Evolutionary conservation across 2,113 vertebrate species (phyloP).

Genomic region (Phocoena phocoena): DNA sequence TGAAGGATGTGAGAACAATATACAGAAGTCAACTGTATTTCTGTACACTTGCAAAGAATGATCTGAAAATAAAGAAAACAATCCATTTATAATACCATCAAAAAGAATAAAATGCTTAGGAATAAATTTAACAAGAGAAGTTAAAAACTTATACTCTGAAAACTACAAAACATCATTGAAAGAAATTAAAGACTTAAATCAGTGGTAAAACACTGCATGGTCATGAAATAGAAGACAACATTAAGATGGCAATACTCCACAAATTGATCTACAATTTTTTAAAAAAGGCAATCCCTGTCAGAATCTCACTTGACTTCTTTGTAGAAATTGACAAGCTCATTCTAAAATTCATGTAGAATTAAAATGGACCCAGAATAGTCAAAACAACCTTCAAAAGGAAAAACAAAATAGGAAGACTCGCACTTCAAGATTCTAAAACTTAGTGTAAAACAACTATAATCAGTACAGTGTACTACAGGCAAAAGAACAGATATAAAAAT

Average conservation of each 20-base stretch:
- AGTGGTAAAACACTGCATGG: not conserved
- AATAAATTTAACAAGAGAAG: not conserved
- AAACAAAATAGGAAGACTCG: not conserved
- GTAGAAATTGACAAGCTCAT: not conserved
- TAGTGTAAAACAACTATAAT: not conserved
- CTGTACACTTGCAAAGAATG: not conserved
- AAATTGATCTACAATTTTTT: not conserved
- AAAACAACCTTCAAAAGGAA: not conserved
- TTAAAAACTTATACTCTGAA: not conserved
- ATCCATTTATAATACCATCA: not conserved
- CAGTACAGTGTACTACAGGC: not conserved
- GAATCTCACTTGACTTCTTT: conserved; percentile 26
- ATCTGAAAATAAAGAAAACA: conserved; percentile 24
- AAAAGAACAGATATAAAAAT: not conserved
- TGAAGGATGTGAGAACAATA: not conserved
- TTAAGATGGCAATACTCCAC: not conserved
- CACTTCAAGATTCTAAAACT: not conserved
- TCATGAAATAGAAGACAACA: not conserved
- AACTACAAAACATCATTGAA: not conserved
- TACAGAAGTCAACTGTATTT: not conserved
- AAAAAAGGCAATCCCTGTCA: not conserved
- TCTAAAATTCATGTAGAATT: conserved; percentile 11
- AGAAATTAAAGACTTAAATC: not conserved
- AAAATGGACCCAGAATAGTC: not conserved
- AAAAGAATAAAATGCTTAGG: not conserved